Evolutionary conservation across 2,113 vertebrate species (phyloP), one percentile per base, ranked within the genome.

Genomic region (Crotalus horridus): DNA sequence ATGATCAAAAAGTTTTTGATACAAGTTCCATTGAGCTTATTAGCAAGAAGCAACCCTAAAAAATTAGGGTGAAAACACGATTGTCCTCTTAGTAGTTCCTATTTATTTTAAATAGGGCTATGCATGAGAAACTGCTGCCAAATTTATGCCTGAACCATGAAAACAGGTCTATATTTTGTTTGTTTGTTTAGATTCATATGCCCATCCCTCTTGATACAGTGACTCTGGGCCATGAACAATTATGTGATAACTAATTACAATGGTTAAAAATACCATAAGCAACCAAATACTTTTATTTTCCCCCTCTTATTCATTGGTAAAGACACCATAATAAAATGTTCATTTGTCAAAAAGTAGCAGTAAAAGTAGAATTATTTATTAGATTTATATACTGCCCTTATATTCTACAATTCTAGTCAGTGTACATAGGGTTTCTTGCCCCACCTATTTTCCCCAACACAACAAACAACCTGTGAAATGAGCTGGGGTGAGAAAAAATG

Each of bases 141-240:
- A 39, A 88, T 89, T 81, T 89, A 33, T 89, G 23, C 13, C 51
- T 6, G 0, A 93, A 56, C 10, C 4, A 43, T 1, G 5, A 2
- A 56, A 64, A 2, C 3, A 9, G 4, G 13, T 0, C 0, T 0
- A 0, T 6, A 0, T 17, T 81, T 43, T 20, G 74, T 43, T 81
- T 81, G 33, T 81, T 81, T 81, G 33, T 81, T 81, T 81, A 21
- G 33, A 21, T 81, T 81, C 33, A 81, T 81, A 81, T 39, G 69
- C 7, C 74, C 3, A 21, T 43, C 20, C 33, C 17, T 43, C 33
- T 81, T 1, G 0, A 39, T 33, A 81, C 74, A 81, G 74, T 9
- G 17, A 23, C 33, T 43, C 17, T 81, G 74, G 74, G 33, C 74
- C 74, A 43, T 81, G 33, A 81, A 81, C 74, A 43, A 20, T 81